These are phyloP conservation scores for Orthosia incerta DNA, from an alignment of 2,888 invertebrate genomes.

Conservation along the genomic window DNA sequence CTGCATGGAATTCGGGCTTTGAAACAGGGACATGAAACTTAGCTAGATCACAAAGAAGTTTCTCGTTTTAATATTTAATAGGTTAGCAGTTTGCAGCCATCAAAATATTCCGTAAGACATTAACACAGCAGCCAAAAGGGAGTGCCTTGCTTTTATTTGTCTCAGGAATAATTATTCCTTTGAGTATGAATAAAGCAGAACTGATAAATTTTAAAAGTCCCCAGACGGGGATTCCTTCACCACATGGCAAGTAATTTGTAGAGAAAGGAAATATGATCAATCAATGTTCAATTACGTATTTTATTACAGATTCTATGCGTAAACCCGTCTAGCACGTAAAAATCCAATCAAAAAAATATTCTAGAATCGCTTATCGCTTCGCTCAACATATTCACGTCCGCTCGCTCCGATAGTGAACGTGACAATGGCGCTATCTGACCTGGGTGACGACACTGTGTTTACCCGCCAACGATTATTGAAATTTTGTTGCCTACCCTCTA, in stretches of 20 bases:
- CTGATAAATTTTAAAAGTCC: constrained; percentile 8
- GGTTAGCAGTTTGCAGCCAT: neutral
- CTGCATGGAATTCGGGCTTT: too few species aligned
- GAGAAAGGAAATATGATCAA: too few species aligned
- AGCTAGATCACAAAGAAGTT: too few species aligned
- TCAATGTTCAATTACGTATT: too few species aligned
- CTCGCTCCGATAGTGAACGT: constrained; percentile 32
- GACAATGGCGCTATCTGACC: constrained; percentile 31
- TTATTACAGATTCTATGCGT: too few species aligned
- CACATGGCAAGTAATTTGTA: neutral
- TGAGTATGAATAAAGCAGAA: constrained; percentile 10
- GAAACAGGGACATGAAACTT: too few species aligned
- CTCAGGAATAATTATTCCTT: constrained; percentile 27
- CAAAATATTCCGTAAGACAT: neutral
- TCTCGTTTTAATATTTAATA: neutral
- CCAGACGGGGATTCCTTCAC: neutral
- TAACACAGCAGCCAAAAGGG: constrained; percentile 2
- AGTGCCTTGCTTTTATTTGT: constrained; percentile 18
- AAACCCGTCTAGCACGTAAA: too few species aligned
- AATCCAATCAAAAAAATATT: constrained; percentile 17
- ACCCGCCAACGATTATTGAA: constrained; percentile 56
- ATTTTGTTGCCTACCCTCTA: constrained; percentile 58
- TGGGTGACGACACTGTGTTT: constrained; percentile 31
- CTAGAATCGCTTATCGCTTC: constrained; percentile 15
- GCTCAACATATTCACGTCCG: constrained; percentile 27